phyloP scores from a whole-genome alignment of 2,113 vertebrate genomes.

The Pseudopipra pipra region DNA sequence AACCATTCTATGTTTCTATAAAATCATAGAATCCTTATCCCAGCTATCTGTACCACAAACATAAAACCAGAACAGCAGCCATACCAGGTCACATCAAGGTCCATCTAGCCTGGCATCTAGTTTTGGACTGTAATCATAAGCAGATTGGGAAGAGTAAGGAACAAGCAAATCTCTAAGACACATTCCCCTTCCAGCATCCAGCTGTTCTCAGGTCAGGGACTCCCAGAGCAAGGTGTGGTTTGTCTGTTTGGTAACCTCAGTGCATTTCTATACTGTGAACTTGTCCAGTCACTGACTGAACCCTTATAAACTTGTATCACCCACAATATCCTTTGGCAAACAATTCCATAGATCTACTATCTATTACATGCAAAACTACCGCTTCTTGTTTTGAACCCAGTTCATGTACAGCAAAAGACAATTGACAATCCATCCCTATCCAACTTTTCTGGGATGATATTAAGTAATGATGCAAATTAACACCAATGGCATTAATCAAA shows the following conservation, averaged over 20 bases:
- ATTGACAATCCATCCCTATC: background rate
- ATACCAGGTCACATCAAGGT: background rate
- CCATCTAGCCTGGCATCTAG: background rate
- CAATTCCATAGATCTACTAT: background rate
- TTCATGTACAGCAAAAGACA: background rate
- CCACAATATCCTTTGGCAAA: background rate
- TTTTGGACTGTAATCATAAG: background rate
- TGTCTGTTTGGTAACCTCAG: background rate
- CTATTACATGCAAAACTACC: background rate
- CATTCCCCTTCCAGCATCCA: background rate
- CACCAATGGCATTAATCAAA: background rate
- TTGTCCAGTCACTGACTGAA: constrained; percentile 10
- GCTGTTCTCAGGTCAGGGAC: background rate
- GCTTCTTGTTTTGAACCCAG: background rate
- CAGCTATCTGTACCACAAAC: background rate
- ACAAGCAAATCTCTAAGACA: background rate
- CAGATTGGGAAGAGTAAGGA: background rate
- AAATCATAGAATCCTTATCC: background rate
- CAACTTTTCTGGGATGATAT: background rate
- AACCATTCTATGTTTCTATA: background rate
- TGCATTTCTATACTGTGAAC: background rate
- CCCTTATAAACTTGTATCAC: background rate
- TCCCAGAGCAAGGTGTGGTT: background rate
- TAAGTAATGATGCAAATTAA: background rate
- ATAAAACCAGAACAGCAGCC: background rate